Evolutionary conservation across 64 coral and sea anemone species (phyloP), one percentile per base, ranked within the genome.

Genomic region (Acropora tenuis): DNA sequence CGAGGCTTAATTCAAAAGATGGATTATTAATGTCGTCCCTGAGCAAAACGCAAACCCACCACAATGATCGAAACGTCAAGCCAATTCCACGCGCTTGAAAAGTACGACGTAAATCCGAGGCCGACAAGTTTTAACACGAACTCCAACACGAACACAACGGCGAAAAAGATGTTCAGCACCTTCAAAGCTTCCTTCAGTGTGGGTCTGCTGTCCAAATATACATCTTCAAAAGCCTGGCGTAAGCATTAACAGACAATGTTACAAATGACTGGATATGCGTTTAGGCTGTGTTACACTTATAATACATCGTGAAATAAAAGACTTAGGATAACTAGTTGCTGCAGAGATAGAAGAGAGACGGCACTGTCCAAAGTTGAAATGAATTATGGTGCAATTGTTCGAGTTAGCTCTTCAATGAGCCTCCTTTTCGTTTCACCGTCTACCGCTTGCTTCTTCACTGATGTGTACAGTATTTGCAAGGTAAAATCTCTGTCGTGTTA

Each of bases 61-160:
- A 89, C 88, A 5, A 98, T 90, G 47, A 98, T 98, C 3, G 83
- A 73, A 30, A 92, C 74, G n/a, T 98, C 96, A 66, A 98, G 48
- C 61, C 89, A 94, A 66, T 98, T 98, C 96, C 96, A 98, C 0
- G 59, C 83, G 8, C 90, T 92, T 0, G 93, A 83, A 20, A 98
- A 98, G 72, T 98, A 98, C 6, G 73, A 50, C 55, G 75, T 78
- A 9, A 98, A 86, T 2, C 96, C 96, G 4, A 98, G 59, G 11
- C 96, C 96, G 48, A 86, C 86, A 72, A 91, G 78, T 78, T 98
- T 98, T 15, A 98, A 75, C 41, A 98, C 40, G 72, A 98, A 92
- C 79, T 98, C 96, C 1, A 92, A 12, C 13, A 76, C 69, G 18
- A 98, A 98, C 13, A 94, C 80, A 19, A 76, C 59, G 53, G 89